Conservation (phyloP, 1,140 invertebrate genomes). For the Zaprionus nigranus region DNA sequence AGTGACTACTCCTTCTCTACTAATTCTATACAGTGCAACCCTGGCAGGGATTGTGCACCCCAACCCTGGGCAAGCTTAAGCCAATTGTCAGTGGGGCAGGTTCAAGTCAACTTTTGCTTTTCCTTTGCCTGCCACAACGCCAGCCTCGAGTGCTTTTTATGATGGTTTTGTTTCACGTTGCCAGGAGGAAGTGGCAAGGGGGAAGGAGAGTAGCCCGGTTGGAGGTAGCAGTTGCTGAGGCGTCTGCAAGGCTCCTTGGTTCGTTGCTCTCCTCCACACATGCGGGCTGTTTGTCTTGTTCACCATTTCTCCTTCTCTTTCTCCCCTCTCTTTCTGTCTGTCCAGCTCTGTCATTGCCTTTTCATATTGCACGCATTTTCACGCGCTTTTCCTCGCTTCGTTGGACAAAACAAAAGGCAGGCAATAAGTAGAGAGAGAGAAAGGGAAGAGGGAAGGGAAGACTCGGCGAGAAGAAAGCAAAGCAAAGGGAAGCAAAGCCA, state of each 20-base stretch:
- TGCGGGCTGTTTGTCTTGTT: constrained; percentile 53
- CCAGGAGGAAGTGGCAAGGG: not conserved
- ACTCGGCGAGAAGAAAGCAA: constrained; percentile 7
- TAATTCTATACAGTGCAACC: not conserved
- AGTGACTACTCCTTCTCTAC: not conserved
- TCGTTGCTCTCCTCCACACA: constrained; percentile 41
- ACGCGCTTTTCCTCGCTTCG: constrained; percentile 68
- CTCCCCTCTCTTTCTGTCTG: constrained; percentile 1
- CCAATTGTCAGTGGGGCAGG: constrained; percentile 81
- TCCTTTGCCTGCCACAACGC: constrained; percentile 1
- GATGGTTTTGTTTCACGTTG: constrained; percentile 50
- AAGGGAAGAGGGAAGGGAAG: not conserved
- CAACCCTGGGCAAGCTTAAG: constrained; percentile 49
- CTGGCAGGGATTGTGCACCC: not conserved
- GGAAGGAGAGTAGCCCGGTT: not conserved
- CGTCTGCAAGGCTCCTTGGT: not conserved
- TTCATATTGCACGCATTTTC: constrained; percentile 73
- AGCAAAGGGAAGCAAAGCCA: constrained; percentile 18
- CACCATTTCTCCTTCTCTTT: not conserved
- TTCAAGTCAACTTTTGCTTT: constrained; percentile 64
- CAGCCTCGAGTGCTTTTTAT: constrained; percentile 51
- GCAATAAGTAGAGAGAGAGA: not conserved
- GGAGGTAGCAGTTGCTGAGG: too few species aligned
- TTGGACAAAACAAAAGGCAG: constrained; percentile 44
- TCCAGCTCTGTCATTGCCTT: constrained; percentile 40